Base-by-base conservation (phyloP, 2,888 invertebrate species). In the Scrobipalpa atriplicella region DNA sequence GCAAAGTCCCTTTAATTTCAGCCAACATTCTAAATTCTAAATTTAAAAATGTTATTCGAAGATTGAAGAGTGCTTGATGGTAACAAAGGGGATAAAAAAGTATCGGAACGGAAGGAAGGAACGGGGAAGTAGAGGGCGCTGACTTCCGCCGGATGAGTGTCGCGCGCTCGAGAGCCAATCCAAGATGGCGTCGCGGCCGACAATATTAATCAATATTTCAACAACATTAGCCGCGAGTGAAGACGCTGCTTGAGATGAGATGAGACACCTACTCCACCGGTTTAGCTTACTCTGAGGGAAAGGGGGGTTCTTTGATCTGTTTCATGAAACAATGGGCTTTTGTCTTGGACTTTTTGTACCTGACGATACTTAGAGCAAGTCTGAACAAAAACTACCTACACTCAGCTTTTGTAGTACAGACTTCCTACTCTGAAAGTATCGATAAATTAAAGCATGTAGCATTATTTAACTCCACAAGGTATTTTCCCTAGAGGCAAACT, bases 201-300 rank as follows among this genome's bases (percentile, higher is more conserved):
- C 92, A 93, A 93, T 92, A 93, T 93, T 92, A 93, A 93, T 93
- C 93, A 93, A 93, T 93, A 89, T 93, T 93, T 93, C 92, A 93
- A 93, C 90, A 93, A 93, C 83, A 93, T 85, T 84, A 84, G 82
- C 82, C 71, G 75, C 79, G 76, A 75, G 70, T 56, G 72, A 78
- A 73, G 82, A 73, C 72, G 43, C 83, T 82, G 73, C 85, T 89
- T 75, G 82, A 87, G 83, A 87, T 75, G 82, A 87, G 83, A 87
- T 79, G 85, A 86, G 79, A 85, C 85, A 78, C 76, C 84, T 84
- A 85, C 88, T 86, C 78, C 77, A 78, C 65, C 51, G 68, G 68
- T 71, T 68, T 70, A 68, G 65, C 68, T 62, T 16, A 54, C 54
- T 60, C 58, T 8, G 62, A 10, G 47, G 47, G 51, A 38, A 29